A percentile compares a stretch with the other conserved stretches of the same genome.
Evolutionary conservation across 1,140 invertebrate species (phyloP).

Genomic region (Megalopta genalis): DNA sequence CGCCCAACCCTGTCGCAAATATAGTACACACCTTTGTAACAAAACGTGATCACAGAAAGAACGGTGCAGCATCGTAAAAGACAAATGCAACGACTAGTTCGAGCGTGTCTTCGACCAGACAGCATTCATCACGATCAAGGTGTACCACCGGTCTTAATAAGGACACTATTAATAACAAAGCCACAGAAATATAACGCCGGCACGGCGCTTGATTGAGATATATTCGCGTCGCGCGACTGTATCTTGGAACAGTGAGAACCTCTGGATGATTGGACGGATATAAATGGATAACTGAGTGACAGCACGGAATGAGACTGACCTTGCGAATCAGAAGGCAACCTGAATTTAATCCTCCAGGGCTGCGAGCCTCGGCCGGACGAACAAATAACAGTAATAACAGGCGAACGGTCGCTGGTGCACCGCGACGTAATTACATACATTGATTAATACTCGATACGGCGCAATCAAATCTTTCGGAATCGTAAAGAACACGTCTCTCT

Average conservation of each 20-base stretch:
- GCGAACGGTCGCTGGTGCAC: conserved; percentile 22
- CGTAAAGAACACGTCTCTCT: conserved; percentile 2
- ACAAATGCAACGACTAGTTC: too few relatives aligned
- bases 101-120: too few relatives aligned
- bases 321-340: conserved; percentile 62
- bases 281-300: conserved; percentile 62
- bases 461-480: conserved; percentile 45
- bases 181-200: not conserved
- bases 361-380: conserved; percentile 53
- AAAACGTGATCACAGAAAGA: too few relatives aligned
- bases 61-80: too few relatives aligned
- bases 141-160: not conserved
- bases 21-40: too few relatives aligned
- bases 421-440: conserved; percentile 25
- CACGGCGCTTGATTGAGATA: conserved; percentile 20
- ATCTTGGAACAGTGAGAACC: conserved; percentile 27
- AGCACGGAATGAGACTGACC: conserved; percentile 58
- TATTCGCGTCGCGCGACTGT: not conserved
- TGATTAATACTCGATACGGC: conserved; percentile 51
- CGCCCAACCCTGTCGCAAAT: too few relatives aligned
- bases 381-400: conserved; percentile 63
- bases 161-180: conserved; percentile 18
- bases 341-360: conserved; percentile 64
- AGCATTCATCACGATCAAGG: not conserved
- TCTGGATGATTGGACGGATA: conserved; percentile 47